Base-by-base conservation (phyloP, 2,888 invertebrate genomes). In the Dynastes hyllus region DNA sequence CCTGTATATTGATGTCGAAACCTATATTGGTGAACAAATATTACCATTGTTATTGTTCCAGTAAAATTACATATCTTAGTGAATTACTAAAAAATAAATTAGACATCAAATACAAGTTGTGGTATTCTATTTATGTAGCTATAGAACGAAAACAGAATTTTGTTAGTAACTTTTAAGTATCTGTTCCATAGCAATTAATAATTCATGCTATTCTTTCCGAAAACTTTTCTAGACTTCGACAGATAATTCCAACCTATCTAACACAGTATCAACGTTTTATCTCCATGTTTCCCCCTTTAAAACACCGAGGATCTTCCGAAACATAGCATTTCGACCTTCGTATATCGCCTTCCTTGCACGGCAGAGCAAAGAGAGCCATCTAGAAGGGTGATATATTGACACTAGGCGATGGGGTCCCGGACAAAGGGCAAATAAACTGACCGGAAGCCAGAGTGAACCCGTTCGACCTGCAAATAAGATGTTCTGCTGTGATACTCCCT, bases 381-480 rank as follows among this genome's bases (percentile, higher is more conserved):
- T 82, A 80, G 71, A 66, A 80, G 81, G 79, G 85, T 87, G 87
- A 87, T 88, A 87, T 88, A 88, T 88, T 88, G 87, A 87, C 87
- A 86, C 84, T 86, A 16, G 53, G 83, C 84, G 85, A 84, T 83
- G 85, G 85, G 83, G 84, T 81, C 71, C 80, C 73, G 83, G 84
- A 85, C 83, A 86, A 85, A 86, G 86, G 87, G 86, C 85, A 84
- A 87, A 87, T 86, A 87, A 86, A 87, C 86, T 87, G 87, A 87
- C 87, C 87, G 86, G 86, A 86, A 86, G 86, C 85, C 82, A 84
- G 84, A 83, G 83, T 81, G 85, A 84, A 86, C 84, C 85, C 85
- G 86, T 84, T 86, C 86, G 86, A 86, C 86, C 86, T 85, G 86
- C 86, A 87, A 87, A 87, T 87, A 86, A 87, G 87, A 87, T 87